phyloP scores from a whole-genome alignment of 2,113 vertebrate species.

The Elaphurus davidianus region DNA sequence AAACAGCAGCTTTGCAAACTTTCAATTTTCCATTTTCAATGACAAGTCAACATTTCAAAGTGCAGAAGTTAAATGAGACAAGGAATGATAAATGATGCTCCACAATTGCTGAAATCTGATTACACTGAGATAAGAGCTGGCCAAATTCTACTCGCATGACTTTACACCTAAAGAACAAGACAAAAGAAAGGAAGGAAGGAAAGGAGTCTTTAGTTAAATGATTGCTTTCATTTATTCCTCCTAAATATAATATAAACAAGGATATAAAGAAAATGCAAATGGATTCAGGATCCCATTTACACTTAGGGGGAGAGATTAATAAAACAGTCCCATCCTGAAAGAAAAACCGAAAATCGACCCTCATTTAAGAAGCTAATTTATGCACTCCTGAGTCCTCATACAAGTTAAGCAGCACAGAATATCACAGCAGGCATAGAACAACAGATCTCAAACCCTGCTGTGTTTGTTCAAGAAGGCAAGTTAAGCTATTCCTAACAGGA shows the following conservation, averaged over 20 bases:
- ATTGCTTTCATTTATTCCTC: conserved; percentile 16
- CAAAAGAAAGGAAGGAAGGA: not conserved
- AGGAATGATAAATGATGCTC: conserved; percentile 88
- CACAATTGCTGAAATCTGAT: conserved; percentile 84
- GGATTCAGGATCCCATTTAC: not conserved
- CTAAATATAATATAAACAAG: conserved; percentile 10
- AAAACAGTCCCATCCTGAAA: conserved; percentile 34
- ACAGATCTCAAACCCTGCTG: conserved; percentile 79
- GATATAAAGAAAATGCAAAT: conserved; percentile 56
- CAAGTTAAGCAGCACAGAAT: conserved; percentile 75
- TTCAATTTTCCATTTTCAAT: conserved; percentile 80
- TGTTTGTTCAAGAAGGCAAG: conserved; percentile 74
- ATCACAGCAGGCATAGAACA: conserved; percentile 79
- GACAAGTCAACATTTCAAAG: conserved; percentile 89
- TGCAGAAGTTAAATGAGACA: conserved; percentile 86
- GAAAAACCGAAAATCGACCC: conserved; percentile 21
- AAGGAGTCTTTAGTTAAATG: conserved; percentile 50
- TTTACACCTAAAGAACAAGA: conserved; percentile 14
- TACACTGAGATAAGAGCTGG: conserved; percentile 77
- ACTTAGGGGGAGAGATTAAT: not conserved
- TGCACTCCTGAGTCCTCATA: conserved; percentile 68
- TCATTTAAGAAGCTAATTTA: conserved; percentile 74
- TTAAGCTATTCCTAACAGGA: conserved; percentile 75
- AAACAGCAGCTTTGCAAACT: conserved; percentile 63
- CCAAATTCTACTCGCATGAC: conserved; percentile 6